Evolutionary conservation across 2,888 invertebrate genomes (phyloP).

Genomic region (Rotaria socialis): DNA sequence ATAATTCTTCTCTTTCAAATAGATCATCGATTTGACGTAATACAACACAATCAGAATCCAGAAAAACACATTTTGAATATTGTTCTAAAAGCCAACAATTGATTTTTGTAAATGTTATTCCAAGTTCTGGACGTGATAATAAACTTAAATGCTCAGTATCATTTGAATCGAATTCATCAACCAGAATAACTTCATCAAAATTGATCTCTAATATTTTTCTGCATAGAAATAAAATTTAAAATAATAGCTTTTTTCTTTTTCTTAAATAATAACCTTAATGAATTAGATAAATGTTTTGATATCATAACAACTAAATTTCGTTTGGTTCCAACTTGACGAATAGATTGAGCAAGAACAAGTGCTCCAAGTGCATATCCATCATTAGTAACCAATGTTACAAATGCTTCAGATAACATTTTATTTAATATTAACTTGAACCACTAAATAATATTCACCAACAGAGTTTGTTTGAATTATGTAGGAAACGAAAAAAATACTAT

Average conservation of each 20-base stretch:
- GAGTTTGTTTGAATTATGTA: no score
- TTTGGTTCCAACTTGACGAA: conserved; percentile 75
- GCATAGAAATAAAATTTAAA: conserved; percentile 48
- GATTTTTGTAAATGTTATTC: conserved; percentile 94
- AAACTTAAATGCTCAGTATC: conserved; percentile 86
- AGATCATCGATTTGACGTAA: conserved; percentile 91
- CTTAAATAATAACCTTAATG: conserved; percentile 33
- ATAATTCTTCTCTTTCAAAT: conserved; percentile 88
- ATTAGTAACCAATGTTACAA: conserved; percentile 76
- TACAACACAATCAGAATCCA: conserved; percentile 78
- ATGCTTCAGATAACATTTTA: conserved; percentile 37
- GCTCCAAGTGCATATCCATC: conserved; percentile 95
- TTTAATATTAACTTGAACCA: no score
- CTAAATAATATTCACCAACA: no score
- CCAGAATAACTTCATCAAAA: conserved; percentile 78
- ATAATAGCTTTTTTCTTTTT: no score
- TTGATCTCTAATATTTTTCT: conserved; percentile 75
- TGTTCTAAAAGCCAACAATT: conserved; percentile 96
- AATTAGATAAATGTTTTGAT: conserved; percentile 61
- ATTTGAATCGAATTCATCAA: conserved; percentile 89
- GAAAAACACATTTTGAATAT: conserved; percentile 91
- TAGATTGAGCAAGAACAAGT: conserved; percentile 83
- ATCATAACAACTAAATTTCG: conserved; percentile 81
- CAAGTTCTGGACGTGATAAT: conserved; percentile 86
- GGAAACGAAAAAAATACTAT: no score